Conservation (phyloP, 2,797 vertebrate genomes). For the Eleutherodactylus coqui region DNA sequence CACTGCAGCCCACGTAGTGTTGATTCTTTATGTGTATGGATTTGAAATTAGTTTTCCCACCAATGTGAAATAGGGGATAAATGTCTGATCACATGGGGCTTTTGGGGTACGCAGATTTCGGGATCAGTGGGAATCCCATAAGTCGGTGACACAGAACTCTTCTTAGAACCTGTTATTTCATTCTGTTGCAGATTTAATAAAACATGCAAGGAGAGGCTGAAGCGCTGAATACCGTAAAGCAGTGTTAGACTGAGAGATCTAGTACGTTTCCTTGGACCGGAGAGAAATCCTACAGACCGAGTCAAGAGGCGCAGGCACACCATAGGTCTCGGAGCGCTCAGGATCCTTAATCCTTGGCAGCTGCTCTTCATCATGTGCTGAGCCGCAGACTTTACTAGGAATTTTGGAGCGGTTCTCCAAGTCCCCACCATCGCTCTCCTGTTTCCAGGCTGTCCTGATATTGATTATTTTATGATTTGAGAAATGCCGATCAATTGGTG, state of each 20-base stretch:
- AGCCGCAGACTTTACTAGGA: slow-evolving; percentile 55
- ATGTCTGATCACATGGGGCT: no score
- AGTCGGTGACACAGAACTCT: not conserved
- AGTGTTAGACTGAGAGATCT: not conserved
- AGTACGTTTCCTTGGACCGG: not conserved
- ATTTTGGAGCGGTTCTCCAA: slow-evolving; percentile 44
- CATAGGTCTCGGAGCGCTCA: slow-evolving; percentile 32
- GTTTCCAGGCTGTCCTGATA: slow-evolving; percentile 29
- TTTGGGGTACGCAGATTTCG: no score
- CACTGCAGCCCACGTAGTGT: no score
- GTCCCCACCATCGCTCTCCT: not conserved
- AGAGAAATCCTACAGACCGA: slow-evolving; percentile 23
- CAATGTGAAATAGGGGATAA: no score
- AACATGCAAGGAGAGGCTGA: not conserved
- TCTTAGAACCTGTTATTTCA: not conserved
- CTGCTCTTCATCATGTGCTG: slow-evolving; percentile 53
- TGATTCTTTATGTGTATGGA: no score
- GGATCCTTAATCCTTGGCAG: slow-evolving; percentile 54
- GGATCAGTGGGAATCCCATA: not conserved
- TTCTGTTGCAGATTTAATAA: not conserved
- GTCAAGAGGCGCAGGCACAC: slow-evolving; percentile 39
- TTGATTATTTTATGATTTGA: slow-evolving; percentile 42
- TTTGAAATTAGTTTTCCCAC: no score
- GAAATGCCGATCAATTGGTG: slow-evolving; percentile 31
- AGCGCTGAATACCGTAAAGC: not conserved